These are phyloP conservation scores for Erpornis zantholeuca DNA, from an alignment of 2,113 vertebrate species.

Conservation along the genomic window DNA sequence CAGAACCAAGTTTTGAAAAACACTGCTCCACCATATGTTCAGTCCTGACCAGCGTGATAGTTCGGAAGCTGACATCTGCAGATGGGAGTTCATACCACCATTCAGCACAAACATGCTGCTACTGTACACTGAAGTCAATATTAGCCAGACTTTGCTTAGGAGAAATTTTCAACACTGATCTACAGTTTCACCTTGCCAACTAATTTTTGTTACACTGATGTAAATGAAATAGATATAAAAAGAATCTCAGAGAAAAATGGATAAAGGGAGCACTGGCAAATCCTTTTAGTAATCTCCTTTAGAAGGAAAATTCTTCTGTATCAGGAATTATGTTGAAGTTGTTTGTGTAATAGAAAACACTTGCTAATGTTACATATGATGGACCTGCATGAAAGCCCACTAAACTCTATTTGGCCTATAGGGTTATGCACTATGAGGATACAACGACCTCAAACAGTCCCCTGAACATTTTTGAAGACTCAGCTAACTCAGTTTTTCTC, in stretches of 20 bases:
- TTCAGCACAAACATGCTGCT: conserved; percentile 1
- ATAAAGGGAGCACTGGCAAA: neutral
- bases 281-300: neutral
- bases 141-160: conserved; percentile 17
- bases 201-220: neutral
- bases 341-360: neutral
- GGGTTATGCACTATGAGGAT: neutral
- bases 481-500: neutral
- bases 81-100: conserved; percentile 9
- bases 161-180: neutral
- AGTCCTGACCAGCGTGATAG: conserved; percentile 6
- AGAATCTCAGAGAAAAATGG: neutral
- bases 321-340: neutral
- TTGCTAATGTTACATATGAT: neutral
- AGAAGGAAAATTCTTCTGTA: neutral
- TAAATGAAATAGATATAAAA: neutral
- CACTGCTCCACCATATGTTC: conserved; percentile 42
- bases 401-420: neutral
- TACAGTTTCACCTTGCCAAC: neutral
- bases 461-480: neutral
- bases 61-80: conserved; percentile 29
- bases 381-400: neutral
- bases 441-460: neutral
- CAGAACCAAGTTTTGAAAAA: conserved; percentile 47
- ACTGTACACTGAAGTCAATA: neutral